These are phyloP conservation scores for Etheostoma perlongum DNA, from an alignment of 2,797 vertebrate genomes.

Conservation along the genomic window DNA sequence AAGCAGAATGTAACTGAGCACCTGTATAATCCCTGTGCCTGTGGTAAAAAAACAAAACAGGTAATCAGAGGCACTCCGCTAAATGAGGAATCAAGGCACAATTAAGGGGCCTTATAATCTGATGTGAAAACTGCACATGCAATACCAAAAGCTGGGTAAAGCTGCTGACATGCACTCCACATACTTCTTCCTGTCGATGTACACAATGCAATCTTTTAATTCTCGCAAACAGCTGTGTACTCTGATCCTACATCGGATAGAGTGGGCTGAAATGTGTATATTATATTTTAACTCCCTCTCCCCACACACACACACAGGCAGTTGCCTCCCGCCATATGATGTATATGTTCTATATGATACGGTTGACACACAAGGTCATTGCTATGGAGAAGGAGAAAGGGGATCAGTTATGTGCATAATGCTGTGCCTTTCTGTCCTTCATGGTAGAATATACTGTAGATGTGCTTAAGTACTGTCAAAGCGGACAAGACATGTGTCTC, in stretches of 20 bases:
- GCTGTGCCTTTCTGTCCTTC: slow-evolving; percentile 16
- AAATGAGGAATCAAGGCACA: slow-evolving; percentile 17
- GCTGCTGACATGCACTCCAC: slow-evolving; percentile 40
- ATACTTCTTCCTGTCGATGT: slow-evolving; percentile 22
- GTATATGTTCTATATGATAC: slow-evolving; percentile 49
- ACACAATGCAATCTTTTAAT: slow-evolving; percentile 38
- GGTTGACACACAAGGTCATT: slow-evolving; percentile 63
- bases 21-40: slow-evolving; percentile 41
- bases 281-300: no score
- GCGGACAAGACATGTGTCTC: neutral
- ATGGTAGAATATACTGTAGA: slow-evolving; percentile 4
- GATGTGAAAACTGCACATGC: slow-evolving; percentile 41
- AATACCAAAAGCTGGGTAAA: slow-evolving; percentile 32
- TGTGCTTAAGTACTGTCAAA: slow-evolving; percentile 10
- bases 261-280: neutral
- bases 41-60: slow-evolving; percentile 13
- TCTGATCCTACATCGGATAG: slow-evolving; percentile 15
- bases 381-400: slow-evolving; percentile 43
- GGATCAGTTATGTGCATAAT: slow-evolving; percentile 27
- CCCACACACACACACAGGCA: slow-evolving; percentile 26
- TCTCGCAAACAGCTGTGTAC: slow-evolving; percentile 45
- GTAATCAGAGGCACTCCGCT: slow-evolving; percentile 6
- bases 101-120: slow-evolving; percentile 34
- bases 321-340: slow-evolving; percentile 44
- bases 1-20: slow-evolving; percentile 27